Base-by-base conservation (phyloP, 2,113 vertebrate species). In the Ceratotherium simum region DNA sequence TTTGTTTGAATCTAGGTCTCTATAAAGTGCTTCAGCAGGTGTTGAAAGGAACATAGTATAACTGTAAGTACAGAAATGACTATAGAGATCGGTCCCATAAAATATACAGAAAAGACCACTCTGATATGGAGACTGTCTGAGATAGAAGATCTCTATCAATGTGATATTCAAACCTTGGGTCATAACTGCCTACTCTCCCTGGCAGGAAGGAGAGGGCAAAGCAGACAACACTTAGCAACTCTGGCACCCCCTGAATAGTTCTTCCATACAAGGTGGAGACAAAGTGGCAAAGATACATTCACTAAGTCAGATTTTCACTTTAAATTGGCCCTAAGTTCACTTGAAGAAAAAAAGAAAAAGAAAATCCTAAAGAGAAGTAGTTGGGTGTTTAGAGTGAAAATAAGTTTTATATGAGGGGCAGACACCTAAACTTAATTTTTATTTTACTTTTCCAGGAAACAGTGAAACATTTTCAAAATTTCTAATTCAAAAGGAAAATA, bases 61-160 rank as follows among this genome's bases (percentile, higher is more conserved):
- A 96, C 94, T 29, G 92, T 89, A 78, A 87, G 90, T 95, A 92
- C 80, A 97, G 90, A 97, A 80, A 97, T 97, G 83, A 97, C 88
- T 97, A 25, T 11, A 93, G 64, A 93, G n/a, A 33, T 54, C 60
- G 39, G 87, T 62, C 11, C 81, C 23, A 67, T 75, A 18, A n/a
- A 65, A 65, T 33, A 90, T 29, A 39, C 25, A 95, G 67, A 36
- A 84, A 78, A 95, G 81, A 42, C 42, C 27, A 21, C 11, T 65
- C 33, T 48, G 80, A 7, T 18, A 12, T 20, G 56, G 92, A 65
- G 76, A 51, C 65, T 78, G 12, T 39, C 73, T 90, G 73, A 79
- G 51, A 89, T 36, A 75, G 48, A 76, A 79, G 72, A 36, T 73
- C 48, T 65, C 67, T 64, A 13, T 21, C 54, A 2, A 36, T 29